Evolutionary conservation across 2,888 invertebrate genomes (phyloP), one percentile per base, ranked within the genome.

Genomic region (Agapostemon virescens): DNA sequence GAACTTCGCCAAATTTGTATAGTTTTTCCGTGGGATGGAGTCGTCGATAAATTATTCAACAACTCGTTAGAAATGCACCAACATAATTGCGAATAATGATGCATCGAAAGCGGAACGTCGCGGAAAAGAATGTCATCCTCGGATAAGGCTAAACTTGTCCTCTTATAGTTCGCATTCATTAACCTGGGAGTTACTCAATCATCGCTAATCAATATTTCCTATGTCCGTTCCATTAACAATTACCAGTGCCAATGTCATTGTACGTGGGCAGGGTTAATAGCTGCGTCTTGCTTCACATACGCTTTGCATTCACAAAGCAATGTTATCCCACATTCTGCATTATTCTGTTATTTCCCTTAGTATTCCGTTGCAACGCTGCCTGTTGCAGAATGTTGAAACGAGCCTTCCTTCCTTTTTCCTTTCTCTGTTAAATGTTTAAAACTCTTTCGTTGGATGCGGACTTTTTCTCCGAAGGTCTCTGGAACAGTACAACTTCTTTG

Each of bases 11-110:
- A 17, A 61, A 61, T 61, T 61, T 61, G 30, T 61, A 61, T 61
- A 30, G 30, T 20, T 61, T 2, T 9, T 30, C 20, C 9, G 0
- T 2, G 17, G 2, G 15, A 17, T 26, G 26, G 58, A 17, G 17
- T 33, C 33, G 5, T 33, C 26, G 38, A 36, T 20, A 40, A 75
- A 75, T 66, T 69, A 66, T 61, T 9, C 58, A 33, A 15, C 20
- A 20, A 4, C 58, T 61, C 58, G 6, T 61, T 33, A 61, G 33
- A 0, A 61, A 17, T 26, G 64, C 23, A 15, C n/a, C 36, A 66
- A 69, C 38, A 63, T 61, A 68, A 77, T 79, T 68, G 23, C 36
- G 36, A 63, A 45, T 42, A 77, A 79, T 77, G 77, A 58, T 26
- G 38, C 40, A 30, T 38, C n/a, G 61, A 36, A 33, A 36, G 13